Evolutionary conservation across 2,797 vertebrate genomes (phyloP).

Genomic region (Lacerta viridis): DNA sequence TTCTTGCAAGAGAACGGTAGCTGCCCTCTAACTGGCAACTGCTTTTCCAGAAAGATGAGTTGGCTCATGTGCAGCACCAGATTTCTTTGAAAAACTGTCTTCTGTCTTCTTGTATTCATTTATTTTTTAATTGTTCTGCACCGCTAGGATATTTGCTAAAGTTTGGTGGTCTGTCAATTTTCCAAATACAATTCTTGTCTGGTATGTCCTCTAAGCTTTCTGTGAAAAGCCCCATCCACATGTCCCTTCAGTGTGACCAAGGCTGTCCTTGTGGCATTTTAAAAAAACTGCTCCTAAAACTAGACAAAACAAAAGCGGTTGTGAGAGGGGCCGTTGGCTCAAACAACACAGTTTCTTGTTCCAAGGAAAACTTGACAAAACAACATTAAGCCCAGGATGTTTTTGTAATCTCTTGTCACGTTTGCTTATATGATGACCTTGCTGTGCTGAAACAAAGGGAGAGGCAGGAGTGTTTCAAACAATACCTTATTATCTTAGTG

Average conservation of each 20-base stretch:
- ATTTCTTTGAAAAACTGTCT: too few species aligned
- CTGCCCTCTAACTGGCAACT: too few species aligned
- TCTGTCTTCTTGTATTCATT: too few species aligned
- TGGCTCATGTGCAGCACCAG: too few species aligned
- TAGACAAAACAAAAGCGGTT: conserved; percentile 1
- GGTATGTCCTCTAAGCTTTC: not conserved
- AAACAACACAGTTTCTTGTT: not conserved
- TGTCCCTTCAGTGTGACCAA: not conserved
- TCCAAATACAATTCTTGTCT: too few species aligned
- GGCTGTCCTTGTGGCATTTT: not conserved
- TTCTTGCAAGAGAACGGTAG: not conserved
- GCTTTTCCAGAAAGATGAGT: too few species aligned
- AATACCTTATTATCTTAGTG: not conserved
- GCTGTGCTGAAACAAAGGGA: not conserved
- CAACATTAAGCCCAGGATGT: not conserved
- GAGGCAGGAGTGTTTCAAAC: not conserved
- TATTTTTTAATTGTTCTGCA: too few species aligned
- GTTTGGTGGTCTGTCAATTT: too few species aligned
- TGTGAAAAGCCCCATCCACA: not conserved
- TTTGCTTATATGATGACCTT: not conserved
- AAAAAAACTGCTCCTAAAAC: not conserved
- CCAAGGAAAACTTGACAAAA: not conserved
- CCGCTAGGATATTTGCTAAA: too few species aligned
- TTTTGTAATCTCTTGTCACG: not conserved
- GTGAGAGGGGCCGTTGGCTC: not conserved